Evolutionary conservation across 2,113 vertebrate genomes (phyloP), one percentile per base, ranked within the genome.

Genomic region (Callipepla californica): DNA sequence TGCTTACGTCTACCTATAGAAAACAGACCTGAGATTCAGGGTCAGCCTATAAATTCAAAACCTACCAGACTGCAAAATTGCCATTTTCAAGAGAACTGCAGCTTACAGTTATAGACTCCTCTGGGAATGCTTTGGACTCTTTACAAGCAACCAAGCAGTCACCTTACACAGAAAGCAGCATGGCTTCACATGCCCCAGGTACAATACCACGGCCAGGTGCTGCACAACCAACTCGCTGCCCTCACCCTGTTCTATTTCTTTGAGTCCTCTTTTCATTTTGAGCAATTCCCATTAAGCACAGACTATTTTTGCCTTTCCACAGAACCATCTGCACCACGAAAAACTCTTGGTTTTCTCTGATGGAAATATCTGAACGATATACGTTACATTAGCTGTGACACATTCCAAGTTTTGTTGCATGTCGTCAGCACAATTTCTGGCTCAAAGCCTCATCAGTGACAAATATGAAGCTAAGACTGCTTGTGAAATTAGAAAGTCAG

Each of bases 351-450:
- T 73, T 28, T 69, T 22, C 44, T 47, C 19, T 22, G 75, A 7
- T 30, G 67, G 36, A 66, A 70, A 11, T 11, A 88, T 11, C 48
- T 57, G 28, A 65, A 76, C 2, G 4, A 80, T 23, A 16, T 5
- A n/a, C 9, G 51, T 17, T 6, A 17, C 36, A 15, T 26, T 47
- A 44, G 45, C 44, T 77, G 13, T 48, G 36, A 62, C 20, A 69
- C 18, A 30, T 7, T 1, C 1, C 0, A 18, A 28, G 36, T 11
- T 76, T 57, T 4, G 9, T 44, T 47, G 1, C 1, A 80, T 61
- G 28, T 7, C 2, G 26, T 3, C 61, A 59, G 18, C 3, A 2
- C 4, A 36, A 38, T 26, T 65, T 68, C 66, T 23, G 16, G 8
- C 21, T 78, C 36, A 70, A 86, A n/a, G 34, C 36, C 45, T 48